Evolutionary conservation across 2,888 invertebrate genomes (phyloP), one percentile per base, ranked within the genome.

Genomic region (Mimachlamys varia): DNA sequence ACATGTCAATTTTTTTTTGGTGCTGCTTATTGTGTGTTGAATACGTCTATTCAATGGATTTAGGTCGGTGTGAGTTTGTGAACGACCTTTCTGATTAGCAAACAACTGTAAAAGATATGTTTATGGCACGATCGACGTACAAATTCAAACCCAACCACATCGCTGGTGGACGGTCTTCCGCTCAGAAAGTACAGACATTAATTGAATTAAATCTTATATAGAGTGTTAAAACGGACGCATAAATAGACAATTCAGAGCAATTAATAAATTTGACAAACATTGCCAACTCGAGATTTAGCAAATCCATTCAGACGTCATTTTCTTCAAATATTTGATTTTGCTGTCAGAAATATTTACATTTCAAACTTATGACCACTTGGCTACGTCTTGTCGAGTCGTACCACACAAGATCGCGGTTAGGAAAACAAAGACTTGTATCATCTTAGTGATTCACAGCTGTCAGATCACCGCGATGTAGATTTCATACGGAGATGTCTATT

Each of bases 261-360:
- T 76, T 76, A 76, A 76, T 76, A 76, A 76, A 76, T 76, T 22
- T 76, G 76, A 76, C 76, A 76, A 76, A 76, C 76, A 76, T 33
- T 33, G 76, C 27, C 10, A 76, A 76, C 76, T 76, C 33, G 33
- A 76, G 76, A 76, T 27, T 76, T 76, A 76, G 22, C 22, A 27
- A n/a, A 76, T 76, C 76, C 33, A 33, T 76, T 76, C 76, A 76
- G 76, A 76, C 76, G 76, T 76, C 76, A 76, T 27, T 33, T 33
- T 27, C 76, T 27, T 76, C 76, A 76, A 76, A 76, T 76, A 76
- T 76, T 76, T 76, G 76, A 76, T 76, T 76, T 76, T 27, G 27
- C 27, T 76, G 76, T 76, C 76, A 76, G 76, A 76, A 76, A 27
- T 76, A 76, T 76, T 76, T 76, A 76, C 76, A 76, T 76, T 76